Percentiles rank a stretch among this genome's conserved stretches.
phyloP scores from a whole-genome alignment of 2,888 invertebrate species.

The Lathronympha strigana region DNA sequence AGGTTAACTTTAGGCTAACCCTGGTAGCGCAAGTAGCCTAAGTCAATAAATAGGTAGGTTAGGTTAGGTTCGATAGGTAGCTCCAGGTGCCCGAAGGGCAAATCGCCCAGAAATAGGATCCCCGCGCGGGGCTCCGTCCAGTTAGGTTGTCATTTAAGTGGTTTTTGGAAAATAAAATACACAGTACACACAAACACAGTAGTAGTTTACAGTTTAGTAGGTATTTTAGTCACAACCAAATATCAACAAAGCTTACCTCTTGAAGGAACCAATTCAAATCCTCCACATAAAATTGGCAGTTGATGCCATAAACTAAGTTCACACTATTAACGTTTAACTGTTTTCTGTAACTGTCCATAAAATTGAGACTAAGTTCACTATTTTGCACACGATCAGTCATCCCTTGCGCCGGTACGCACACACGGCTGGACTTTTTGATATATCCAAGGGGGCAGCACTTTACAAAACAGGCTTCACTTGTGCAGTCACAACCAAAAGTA shows the following conservation, averaged over 20 bases:
- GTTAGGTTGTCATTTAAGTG: no score
- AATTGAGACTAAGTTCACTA: conserved; percentile 56
- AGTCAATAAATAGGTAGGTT: no score
- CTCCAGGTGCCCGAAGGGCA: no score
- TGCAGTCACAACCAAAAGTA: conserved; percentile 66
- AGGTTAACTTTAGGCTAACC: no score
- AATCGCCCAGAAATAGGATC: no score
- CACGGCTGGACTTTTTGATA: conserved; percentile 51
- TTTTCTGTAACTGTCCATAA: conserved; percentile 48
- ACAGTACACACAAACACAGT: no score
- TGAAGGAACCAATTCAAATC: conserved; percentile 60
- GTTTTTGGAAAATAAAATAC: no score
- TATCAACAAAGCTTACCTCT: conserved; percentile 55
- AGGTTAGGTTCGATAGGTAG: no score
- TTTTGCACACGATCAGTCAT: conserved; percentile 53
- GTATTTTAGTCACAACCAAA: no score
- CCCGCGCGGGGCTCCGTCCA: no score
- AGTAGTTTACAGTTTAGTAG: no score
- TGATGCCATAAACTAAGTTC: conserved; percentile 53
- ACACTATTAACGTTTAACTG: conserved; percentile 51
- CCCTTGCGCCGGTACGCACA: conserved; percentile 8
- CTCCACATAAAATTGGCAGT: conserved; percentile 47
- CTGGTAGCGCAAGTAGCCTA: no score
- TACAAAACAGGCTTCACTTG: conserved; percentile 61
- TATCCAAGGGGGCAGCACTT: conserved; percentile 68